Base-by-base conservation (phyloP, 2,888 invertebrate species). In the Trachelus troglodyta region DNA sequence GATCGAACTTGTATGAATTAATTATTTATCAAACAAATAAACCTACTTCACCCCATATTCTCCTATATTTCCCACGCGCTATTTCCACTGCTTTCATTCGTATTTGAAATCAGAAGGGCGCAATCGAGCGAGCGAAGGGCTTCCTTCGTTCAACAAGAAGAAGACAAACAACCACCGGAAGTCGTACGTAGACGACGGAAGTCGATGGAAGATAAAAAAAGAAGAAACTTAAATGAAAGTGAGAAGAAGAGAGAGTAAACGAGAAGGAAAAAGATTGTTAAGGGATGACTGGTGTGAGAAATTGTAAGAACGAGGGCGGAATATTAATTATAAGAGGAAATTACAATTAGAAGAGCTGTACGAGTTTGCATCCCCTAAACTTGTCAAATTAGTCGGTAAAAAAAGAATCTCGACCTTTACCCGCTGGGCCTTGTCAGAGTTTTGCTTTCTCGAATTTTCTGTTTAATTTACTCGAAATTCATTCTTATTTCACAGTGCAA, bases 11-110 rank as follows among this genome's bases (percentile, higher is more conserved):
- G 23, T 23, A 56, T 23, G 23, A 56, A 56, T 56, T 56, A 23
- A 56, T 23, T 56, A 9, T 85, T 85, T 78, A 81, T 74, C 80
- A 77, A 75, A 83, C 83, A 87, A 87, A 86, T 84, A 85, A 82
- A 85, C 81, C 78, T 83, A 84, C 80, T 83, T 69, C 33, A 69
- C 12, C 34, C 71, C 71, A 30, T 56, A 56, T 56, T 23, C 23
- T 2, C 23, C 56, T 56, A 2, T 23, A 56, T 56, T 23, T 56
- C 2, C 23, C 9, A 23, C 23, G 56, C 23, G 9, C 56, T 9
- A 6, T 23, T 56, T 9, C 23, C 23, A 0, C 9, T 23, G 23
- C 6, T 23, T 56, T 23, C 23, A 9, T 56, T 56, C 23, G 1
- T 23, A 2, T 23, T 1, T 15, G 9, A 56, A 56, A 56, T 56